A percentile compares a stretch with the other conserved stretches of the same genome.
Conservation (phyloP, 2,888 invertebrate genomes). For the Timandra comae region DNA sequence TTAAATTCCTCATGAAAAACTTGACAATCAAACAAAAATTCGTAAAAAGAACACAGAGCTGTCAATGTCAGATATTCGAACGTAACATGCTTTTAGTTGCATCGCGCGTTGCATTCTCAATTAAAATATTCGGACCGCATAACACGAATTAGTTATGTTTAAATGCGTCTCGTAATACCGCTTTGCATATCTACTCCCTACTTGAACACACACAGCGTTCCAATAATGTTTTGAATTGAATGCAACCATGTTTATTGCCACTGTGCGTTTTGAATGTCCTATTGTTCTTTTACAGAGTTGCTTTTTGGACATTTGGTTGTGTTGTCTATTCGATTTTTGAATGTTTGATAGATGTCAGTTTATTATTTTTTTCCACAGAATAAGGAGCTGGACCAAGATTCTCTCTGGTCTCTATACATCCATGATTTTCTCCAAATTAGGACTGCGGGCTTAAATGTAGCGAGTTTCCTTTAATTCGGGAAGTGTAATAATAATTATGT, state of each 20-base stretch:
- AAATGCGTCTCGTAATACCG: constrained; percentile 34
- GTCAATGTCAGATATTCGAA: constrained; percentile 31
- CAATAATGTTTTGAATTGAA: constrained; percentile 49
- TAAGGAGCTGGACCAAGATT: too few relatives aligned
- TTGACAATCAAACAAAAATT: constrained; percentile 1
- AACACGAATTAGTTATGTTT: constrained; percentile 57
- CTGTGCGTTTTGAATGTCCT: constrained; percentile 42
- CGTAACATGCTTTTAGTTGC: constrained; percentile 28
- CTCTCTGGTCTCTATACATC: too few relatives aligned
- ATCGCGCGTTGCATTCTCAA: constrained; percentile 29
- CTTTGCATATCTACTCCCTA: constrained; percentile 44
- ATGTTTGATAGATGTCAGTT: too few relatives aligned
- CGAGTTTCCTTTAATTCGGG: too few relatives aligned
- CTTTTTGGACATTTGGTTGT: too few relatives aligned
- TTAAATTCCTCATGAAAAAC: neutral
- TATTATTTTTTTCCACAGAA: too few relatives aligned
- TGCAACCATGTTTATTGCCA: constrained; percentile 49
- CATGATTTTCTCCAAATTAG: too few relatives aligned
- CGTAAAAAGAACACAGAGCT: constrained; percentile 12
- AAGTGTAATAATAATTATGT: too few relatives aligned
- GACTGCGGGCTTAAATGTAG: too few relatives aligned
- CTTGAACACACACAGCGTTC: constrained; percentile 65
- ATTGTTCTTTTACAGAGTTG: constrained; percentile 19
- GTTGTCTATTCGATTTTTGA: too few relatives aligned
- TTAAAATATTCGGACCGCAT: constrained; percentile 40